phyloP scores from a whole-genome alignment of 2,888 invertebrate genomes.

The Thereva nobilitata region DNA sequence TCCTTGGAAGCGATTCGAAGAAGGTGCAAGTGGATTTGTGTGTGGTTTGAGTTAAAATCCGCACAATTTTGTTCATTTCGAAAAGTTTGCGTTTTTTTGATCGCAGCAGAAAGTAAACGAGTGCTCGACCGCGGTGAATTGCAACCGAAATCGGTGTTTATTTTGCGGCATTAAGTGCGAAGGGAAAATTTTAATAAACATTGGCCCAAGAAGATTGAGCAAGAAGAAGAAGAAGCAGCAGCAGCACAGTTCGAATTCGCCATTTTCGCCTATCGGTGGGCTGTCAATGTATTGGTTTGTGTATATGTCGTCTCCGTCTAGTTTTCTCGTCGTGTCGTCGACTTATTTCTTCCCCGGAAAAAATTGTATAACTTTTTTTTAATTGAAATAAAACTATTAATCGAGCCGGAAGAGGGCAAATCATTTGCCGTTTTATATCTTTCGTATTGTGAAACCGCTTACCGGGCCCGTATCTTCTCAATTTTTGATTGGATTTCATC shows the following conservation, averaged over 20 bases:
- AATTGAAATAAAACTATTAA: constrained; percentile 19
- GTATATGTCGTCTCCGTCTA: constrained; percentile 32
- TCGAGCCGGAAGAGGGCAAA: constrained; percentile 10
- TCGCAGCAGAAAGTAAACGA: background rate
- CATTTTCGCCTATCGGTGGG: constrained; percentile 21
- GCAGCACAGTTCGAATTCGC: constrained; percentile 18
- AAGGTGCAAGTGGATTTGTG: constrained; percentile 22
- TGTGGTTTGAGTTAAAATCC: background rate
- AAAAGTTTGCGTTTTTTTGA: background rate
- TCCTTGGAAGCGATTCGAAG: constrained; percentile 13
- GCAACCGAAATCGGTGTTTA: no score
- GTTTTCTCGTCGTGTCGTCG: constrained; percentile 35
- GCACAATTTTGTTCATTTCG: background rate
- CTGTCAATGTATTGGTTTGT: constrained; percentile 16
- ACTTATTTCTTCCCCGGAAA: constrained; percentile 28
- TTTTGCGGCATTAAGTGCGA: no score
- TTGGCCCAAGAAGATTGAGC: background rate
- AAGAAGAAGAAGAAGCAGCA: constrained; percentile 15
- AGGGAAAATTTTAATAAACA: constrained; percentile 17
- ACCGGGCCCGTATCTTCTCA: background rate
- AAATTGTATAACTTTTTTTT: constrained; percentile 37
- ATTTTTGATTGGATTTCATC: constrained; percentile 10
- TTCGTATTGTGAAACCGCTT: constrained; percentile 16
- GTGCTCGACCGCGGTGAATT: no score
- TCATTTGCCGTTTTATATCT: background rate